A percentile compares a stretch with the other conserved stretches of the same genome.
Evolutionary conservation across 2,797 vertebrate genomes (phyloP).

Genomic region (Eutrigla gurnardus): DNA sequence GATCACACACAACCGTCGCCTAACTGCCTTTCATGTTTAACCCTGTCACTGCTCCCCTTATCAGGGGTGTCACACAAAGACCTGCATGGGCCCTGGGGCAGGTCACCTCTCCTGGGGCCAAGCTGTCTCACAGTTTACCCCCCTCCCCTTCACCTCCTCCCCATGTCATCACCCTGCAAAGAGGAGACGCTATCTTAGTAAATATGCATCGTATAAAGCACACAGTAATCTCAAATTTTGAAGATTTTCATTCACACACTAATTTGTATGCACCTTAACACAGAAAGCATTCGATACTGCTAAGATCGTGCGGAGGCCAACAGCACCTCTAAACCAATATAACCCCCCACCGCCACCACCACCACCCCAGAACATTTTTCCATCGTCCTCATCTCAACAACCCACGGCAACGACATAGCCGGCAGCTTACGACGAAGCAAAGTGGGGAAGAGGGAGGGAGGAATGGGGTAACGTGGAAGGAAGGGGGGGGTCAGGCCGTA

Average conservation of each 20-base stretch:
- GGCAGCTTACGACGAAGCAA: constrained; percentile 73
- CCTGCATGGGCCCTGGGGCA: constrained; percentile 26
- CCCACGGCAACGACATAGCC: constrained; percentile 73
- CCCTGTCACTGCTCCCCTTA: constrained; percentile 57
- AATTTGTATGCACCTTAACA: constrained; percentile 38
- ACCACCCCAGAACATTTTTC: constrained; percentile 61
- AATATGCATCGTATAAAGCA: constrained; percentile 11
- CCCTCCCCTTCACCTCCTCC: neutral
- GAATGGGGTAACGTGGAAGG: constrained; percentile 65
- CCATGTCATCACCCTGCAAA: neutral
- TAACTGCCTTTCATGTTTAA: constrained; percentile 66
- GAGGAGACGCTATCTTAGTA: neutral
- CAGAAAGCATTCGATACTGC: constrained; percentile 47
- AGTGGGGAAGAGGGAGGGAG: constrained; percentile 78
- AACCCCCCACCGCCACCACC: constrained; percentile 59
- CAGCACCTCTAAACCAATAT: constrained; percentile 69
- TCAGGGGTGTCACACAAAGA: constrained; percentile 54
- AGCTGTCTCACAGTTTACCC: constrained; percentile 23
- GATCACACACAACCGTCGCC: constrained; percentile 46
- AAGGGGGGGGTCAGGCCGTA: constrained; percentile 85
- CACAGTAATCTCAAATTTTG: neutral
- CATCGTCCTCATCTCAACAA: constrained; percentile 73
- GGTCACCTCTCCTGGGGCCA: constrained; percentile 64
- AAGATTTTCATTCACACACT: neutral
- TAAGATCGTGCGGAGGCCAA: constrained; percentile 42